Evolutionary conservation across 2,113 vertebrate species (phyloP).

Genomic region (Pongo pygmaeus): DNA sequence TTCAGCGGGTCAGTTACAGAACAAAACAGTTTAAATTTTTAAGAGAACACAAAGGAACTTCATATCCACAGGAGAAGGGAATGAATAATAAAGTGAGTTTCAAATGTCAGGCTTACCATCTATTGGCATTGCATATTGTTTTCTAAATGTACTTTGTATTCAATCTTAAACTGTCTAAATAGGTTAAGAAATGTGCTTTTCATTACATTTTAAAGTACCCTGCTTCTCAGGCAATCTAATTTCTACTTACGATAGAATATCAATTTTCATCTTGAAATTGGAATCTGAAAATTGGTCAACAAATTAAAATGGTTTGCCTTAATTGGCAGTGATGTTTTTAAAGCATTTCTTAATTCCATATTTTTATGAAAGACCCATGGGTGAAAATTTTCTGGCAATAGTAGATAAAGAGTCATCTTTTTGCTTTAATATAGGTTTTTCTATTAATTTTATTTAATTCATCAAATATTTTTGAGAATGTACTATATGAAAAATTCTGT

Average conservation of each 20-base stretch:
- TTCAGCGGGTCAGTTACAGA: not conserved
- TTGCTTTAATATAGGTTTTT: not conserved
- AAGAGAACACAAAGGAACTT: not conserved
- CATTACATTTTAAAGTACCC: not conserved
- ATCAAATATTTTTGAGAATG: not conserved
- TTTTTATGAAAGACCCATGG: not conserved
- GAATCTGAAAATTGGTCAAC: not conserved
- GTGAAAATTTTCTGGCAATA: not conserved
- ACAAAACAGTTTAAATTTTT: not conserved
- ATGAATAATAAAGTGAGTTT: slow-evolving; percentile 24
- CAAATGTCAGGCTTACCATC: not conserved
- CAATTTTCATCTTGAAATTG: not conserved
- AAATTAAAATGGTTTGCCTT: slow-evolving; percentile 18
- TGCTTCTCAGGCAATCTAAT: not conserved
- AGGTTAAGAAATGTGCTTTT: not conserved
- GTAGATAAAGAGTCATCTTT: not conserved
- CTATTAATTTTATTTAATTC: not conserved
- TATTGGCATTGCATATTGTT: not conserved
- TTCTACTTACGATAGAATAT: not conserved
- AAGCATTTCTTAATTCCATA: not conserved
- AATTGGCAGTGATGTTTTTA: not conserved
- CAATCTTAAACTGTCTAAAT: not conserved
- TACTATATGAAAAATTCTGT: not conserved
- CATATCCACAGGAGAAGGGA: not conserved
- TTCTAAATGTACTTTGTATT: slow-evolving; percentile 22